These are phyloP conservation scores for Sclerodermus sp. DNA, from an alignment of 2,888 invertebrate genomes.

Conservation along the genomic window DNA sequence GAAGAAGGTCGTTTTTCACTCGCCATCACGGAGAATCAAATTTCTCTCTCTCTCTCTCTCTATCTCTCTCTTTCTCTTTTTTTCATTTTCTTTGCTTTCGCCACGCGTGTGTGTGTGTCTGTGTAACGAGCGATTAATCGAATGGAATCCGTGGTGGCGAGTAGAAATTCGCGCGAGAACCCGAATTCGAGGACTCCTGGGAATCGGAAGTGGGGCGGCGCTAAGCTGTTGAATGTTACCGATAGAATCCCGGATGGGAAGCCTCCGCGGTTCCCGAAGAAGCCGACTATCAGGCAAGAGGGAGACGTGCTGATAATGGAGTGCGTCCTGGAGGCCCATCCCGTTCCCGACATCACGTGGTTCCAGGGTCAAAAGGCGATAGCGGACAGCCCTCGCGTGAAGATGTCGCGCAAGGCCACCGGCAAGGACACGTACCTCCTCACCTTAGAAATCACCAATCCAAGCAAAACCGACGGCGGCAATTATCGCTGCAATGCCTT, in stretches of 20 bases:
- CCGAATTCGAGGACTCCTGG: too few species aligned
- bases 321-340: conserved; percentile 93
- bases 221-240: not conserved
- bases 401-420: conserved; percentile 86
- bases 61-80: conserved; percentile 21
- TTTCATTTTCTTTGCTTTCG: too few species aligned
- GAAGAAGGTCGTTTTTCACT: too few species aligned
- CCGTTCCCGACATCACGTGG: conserved; percentile 94
- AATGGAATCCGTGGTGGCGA: not conserved
- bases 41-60: not conserved
- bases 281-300: conserved; percentile 93
- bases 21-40: too few species aligned
- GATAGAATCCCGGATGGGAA: conserved; percentile 93
- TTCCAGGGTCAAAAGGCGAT: conserved; percentile 87
- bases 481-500: conserved; percentile 99
- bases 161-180: conserved; percentile 2
- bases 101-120: too few species aligned
- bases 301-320: conserved; percentile 93
- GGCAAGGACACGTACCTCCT: conserved; percentile 90
- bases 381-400: conserved; percentile 80
- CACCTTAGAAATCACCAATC: conserved; percentile 91
- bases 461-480: conserved; percentile 95
- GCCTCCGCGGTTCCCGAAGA: conserved; percentile 94
- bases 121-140: too few species aligned
- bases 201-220: too few species aligned